phyloP scores from a whole-genome alignment of 1,140 invertebrate genomes.

The Oedothorax gibbosus region DNA sequence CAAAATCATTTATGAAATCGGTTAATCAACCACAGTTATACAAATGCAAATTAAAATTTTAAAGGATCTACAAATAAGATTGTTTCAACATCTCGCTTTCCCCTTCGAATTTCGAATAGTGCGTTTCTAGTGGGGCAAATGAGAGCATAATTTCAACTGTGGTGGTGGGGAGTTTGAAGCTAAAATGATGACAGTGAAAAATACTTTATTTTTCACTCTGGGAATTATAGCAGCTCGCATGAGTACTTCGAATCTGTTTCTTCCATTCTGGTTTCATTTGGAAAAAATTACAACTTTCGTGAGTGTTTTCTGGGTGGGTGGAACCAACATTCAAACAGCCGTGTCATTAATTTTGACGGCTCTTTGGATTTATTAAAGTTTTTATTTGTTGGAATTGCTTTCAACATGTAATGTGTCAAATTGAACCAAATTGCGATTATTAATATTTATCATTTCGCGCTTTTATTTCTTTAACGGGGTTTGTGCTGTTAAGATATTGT shows the following conservation, averaged over 20 bases:
- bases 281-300: conserved; percentile 1
- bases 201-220: conserved; percentile 14
- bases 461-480: too few species aligned
- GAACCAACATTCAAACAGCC: neutral
- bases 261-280: neutral
- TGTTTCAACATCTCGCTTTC: neutral
- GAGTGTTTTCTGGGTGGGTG: neutral
- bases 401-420: neutral
- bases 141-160: conserved; percentile 35
- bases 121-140: conserved; percentile 15
- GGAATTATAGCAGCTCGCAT: conserved; percentile 12
- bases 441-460: too few species aligned
- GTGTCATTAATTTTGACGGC: neutral
- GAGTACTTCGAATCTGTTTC: neutral
- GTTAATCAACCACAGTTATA: neutral
- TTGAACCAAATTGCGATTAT: too few species aligned
- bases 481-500: too few species aligned
- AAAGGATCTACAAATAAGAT: conserved; percentile 4
- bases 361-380: neutral
- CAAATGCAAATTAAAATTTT: neutral
- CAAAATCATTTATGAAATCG: too few species aligned
- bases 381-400: neutral
- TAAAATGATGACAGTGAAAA: conserved; percentile 49
- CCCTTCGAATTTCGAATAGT: neutral
- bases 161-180: conserved; percentile 22